Evolutionary conservation across 2,797 vertebrate genomes (phyloP), one percentile per base, ranked within the genome.

Genomic region (Parauchenoglanis ngamensis): DNA sequence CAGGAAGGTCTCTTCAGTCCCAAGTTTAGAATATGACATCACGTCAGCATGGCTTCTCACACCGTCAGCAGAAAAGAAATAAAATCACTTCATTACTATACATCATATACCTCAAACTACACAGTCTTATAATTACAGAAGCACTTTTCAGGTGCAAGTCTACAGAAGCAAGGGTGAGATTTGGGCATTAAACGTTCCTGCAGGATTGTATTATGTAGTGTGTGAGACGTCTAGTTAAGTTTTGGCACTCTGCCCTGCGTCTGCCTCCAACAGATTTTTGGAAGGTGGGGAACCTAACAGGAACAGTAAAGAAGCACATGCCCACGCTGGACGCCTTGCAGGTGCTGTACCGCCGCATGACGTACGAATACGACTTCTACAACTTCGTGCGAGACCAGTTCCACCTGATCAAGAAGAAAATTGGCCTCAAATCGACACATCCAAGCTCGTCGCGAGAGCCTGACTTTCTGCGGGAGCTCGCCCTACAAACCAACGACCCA

Each of bases 261-360:
- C 12, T 59, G 40, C 19, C 28, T 35, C 78, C 88, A 93, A 25
- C 94, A 99, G 98, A 97, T 85, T 98, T 99, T 88, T 97, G 95
- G 94, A 99, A 97, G 92, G 96, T 98, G 95, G 98, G 98, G 70
- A 99, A 99, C 93, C 94, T 98, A 95, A 99, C 98, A 46, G 98
- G 97, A 88, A 99, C 98, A 2, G 97, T 99, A 84, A 98, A 96
- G 88, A 99, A 99, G 93, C 96, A 97, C 68, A 95, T 96, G 7
- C 98, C 98, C 28, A 97, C 97, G 80, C 95, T 97, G 25, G 97
- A 98, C 93, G 98, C 98, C 8, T 95, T 99, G 90, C 97, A 99
- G 94, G 95, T 98, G 82, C 96, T 99, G 19, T 99, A 99, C 95
- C 97, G 98, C 90, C 96, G 98, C 78, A 98, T 99, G 98, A 96